Base-by-base conservation (phyloP, 2,888 invertebrate genomes). In the Diplazon laetatorius region DNA sequence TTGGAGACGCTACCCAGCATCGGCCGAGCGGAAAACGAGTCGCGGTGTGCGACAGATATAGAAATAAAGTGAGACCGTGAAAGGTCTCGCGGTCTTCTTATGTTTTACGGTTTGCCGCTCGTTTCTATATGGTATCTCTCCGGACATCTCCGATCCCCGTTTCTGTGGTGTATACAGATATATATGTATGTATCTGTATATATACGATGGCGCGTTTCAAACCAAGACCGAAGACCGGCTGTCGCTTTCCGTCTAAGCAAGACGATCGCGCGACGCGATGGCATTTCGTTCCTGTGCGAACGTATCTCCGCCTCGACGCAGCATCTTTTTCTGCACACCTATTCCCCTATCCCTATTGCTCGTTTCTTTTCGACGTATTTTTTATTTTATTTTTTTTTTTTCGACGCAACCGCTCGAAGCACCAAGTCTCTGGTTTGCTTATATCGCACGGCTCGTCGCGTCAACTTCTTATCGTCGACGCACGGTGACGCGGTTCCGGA, bases 221-320 rank as follows among this genome's bases (percentile, higher is more conserved):
- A 59, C 39, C 42, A 6, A 10, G 59, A 70, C 37, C 22, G 14
- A 18, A 6, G 42, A 12, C n/a, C 16, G 16, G 10, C 37, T 65
- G 14, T 48, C 63, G 30, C 59, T 37, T 57, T 57, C 69, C 20
- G 80, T 85, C 85, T 84, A 83, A 86, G 85, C 84, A 85, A 83
- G 82, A 78, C 82, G 82, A 85, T 85, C 60, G 16, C 82, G 80
- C 81, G 83, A 84, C 82, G 83, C 83, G 82, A 78, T 86, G 87
- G 87, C 85, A 87, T 87, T 30, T 83, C 83, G 81, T 82, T 81
- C 80, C 81, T 59, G 39, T 42, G 60, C 70, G 50, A 71, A 71
- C 37, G 70, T 39, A 39, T 71, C 76, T 80, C 37, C 50, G 50
- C 50, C n/a, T 42, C 39, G 48, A 60, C 42, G 60, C 50, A 62